Base-by-base conservation (phyloP, 1,140 invertebrate genomes). In the Penaeus chinensis region DNA sequence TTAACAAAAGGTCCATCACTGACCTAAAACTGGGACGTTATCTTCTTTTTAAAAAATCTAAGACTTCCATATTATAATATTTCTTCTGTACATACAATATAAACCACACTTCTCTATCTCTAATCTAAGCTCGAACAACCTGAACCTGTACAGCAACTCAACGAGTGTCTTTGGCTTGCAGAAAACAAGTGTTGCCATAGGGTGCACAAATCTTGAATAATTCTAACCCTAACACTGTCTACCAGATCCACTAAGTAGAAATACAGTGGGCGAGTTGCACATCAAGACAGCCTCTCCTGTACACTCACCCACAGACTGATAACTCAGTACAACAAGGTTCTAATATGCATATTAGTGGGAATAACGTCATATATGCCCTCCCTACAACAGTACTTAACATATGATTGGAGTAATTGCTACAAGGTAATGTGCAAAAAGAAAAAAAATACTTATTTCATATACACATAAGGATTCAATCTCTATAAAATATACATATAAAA, bases 111-210 rank as follows among this genome's bases (percentile, higher is more conserved):
- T 87, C 86, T 87, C 86, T 87, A 87, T 87, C 74, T 82, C 86
- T 87, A 87, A 82, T 87, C 86, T 87, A 87, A 87, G 86, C 86
- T 87, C 86, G 86, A 87, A 87, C 86, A 87, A 87, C 86, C 86
- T 87, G 86, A 87, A 87, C 86, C 86, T 87, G 86, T 87, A 87
- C 86, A 87, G 86, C 86, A 87, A 87, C 86, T 87, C 86, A 87
- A 87, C 80, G 86, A 87, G 86, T 81, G 74, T 87, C 86, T 87
- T 87, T 87, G 86, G 86, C 86, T 87, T 87, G 86, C 86, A 87
- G 86, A 87, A 87, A 87, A 87, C 86, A 87, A 87, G 86, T 87
- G 86, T 87, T 87, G 86, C 86, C 86, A 87, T 20, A 77, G 61
- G 77, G 81, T 87, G 86, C 86, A 87, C 86, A 82, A 77, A 37